Conservation (phyloP, 2,888 invertebrate genomes). For the Rotaria magnacalcarata region DNA sequence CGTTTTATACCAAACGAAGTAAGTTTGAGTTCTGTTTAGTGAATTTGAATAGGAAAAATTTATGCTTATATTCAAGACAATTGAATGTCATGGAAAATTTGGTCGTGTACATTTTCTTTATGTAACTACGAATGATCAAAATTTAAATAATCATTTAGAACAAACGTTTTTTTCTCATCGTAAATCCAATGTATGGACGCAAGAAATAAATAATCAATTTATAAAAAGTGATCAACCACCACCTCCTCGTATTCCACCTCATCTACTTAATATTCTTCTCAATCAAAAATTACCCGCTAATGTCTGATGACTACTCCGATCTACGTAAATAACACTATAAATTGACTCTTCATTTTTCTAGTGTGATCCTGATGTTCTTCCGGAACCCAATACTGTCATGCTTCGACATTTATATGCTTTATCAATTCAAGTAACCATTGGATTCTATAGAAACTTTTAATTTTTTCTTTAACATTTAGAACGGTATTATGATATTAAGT, state of each 20-base stretch:
- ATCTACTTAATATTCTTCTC: slow-evolving; percentile 92
- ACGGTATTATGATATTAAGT: slow-evolving; percentile 98
- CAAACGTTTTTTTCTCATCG: slow-evolving; percentile 77
- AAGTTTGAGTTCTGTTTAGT: slow-evolving; percentile 43
- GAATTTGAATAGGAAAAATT: not conserved
- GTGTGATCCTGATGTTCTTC: slow-evolving; percentile 95
- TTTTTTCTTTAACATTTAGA: not conserved
- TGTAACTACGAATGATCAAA: not conserved
- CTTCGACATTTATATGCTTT: slow-evolving; percentile 95
- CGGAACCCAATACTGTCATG: slow-evolving; percentile 99
- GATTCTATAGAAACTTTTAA: too few relatives aligned
- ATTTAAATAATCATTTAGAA: slow-evolving; percentile 39
- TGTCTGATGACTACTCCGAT: slow-evolving; percentile 49
- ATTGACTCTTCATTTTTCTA: slow-evolving; percentile 56
- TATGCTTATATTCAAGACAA: not conserved
- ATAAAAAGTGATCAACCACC: not conserved
- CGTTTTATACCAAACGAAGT: slow-evolving; percentile 54
- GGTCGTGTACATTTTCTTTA: slow-evolving; percentile 5
- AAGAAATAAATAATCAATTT: slow-evolving; percentile 73
- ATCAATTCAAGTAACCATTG: slow-evolving; percentile 74
- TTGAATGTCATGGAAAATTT: not conserved
- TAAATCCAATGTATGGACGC: slow-evolving; percentile 95
- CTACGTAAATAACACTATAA: too few relatives aligned
- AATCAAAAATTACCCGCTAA: slow-evolving; percentile 82
- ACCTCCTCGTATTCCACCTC: slow-evolving; percentile 95